phyloP scores from a whole-genome alignment of 2,113 vertebrate species.

The Gymnogyps californianus region DNA sequence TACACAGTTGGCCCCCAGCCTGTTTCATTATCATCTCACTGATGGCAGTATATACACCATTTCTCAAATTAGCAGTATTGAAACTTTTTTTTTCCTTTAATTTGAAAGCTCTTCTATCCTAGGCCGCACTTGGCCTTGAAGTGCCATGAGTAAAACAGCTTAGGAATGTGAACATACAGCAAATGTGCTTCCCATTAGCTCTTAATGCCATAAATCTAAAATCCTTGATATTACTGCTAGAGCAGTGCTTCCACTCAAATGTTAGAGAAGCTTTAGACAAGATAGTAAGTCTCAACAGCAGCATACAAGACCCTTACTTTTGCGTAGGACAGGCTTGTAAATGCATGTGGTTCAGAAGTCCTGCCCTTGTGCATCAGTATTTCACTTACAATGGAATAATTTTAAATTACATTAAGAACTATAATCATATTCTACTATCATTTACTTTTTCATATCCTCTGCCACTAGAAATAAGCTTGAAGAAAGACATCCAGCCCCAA shows the following conservation, averaged over 20 bases:
- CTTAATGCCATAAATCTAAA: slow-evolving; percentile 34
- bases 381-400: slow-evolving; percentile 16
- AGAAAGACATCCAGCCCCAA: background rate
- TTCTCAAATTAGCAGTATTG: background rate
- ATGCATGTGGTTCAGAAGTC: background rate
- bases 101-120: background rate
- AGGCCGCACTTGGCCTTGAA: background rate
- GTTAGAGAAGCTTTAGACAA: slow-evolving; percentile 7
- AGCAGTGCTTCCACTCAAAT: background rate
- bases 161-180: background rate
- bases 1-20: background rate
- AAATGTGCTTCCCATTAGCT: slow-evolving; percentile 16
- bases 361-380: background rate
- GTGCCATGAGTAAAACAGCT: background rate
- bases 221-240: background rate
- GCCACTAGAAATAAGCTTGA: slow-evolving; percentile 15
- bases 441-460: slow-evolving; percentile 7
- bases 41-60: background rate
- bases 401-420: slow-evolving; percentile 11
- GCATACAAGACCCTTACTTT: background rate
- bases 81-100: background rate
- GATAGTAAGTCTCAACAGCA: background rate
- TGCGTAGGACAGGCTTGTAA: background rate
- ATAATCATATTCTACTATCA: background rate
- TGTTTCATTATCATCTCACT: background rate